phyloP scores from a whole-genome alignment of 2,113 vertebrate genomes.

The Antigone vipio region DNA sequence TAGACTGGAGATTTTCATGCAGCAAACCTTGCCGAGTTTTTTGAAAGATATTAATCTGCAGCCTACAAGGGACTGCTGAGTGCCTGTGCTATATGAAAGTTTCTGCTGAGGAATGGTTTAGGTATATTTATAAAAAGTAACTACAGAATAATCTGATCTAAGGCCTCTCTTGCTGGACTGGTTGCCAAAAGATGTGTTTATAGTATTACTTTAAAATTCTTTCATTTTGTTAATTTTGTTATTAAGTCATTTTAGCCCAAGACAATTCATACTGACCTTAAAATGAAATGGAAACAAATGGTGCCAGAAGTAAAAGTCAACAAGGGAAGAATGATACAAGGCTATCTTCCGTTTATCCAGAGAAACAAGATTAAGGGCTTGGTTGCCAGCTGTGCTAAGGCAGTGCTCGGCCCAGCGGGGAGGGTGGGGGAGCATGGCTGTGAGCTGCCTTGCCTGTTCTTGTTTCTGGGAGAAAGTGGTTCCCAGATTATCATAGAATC shows the following conservation, averaged over 20 bases:
- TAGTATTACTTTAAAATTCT: constrained; percentile 1
- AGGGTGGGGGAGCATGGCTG: background rate
- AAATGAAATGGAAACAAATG: constrained; percentile 48
- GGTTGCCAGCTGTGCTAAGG: background rate
- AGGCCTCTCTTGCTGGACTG: background rate
- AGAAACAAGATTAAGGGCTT: constrained; percentile 12
- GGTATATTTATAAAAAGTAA: background rate
- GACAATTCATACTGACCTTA: constrained; percentile 47
- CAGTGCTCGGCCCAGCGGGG: background rate
- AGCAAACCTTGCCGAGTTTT: background rate
- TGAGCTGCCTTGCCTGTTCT: background rate
- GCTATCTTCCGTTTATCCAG: background rate
- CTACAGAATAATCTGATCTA: constrained; percentile 17
- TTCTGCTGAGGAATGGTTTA: background rate
- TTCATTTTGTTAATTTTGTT: constrained; percentile 29
- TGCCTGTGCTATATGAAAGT: background rate
- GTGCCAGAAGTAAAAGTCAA: constrained; percentile 42
- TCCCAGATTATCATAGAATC: background rate
- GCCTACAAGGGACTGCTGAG: background rate
- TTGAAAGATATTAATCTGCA: background rate
- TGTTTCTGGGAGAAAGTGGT: background rate
- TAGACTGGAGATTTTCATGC: background rate
- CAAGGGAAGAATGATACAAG: background rate
- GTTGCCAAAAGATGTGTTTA: constrained; percentile 13
- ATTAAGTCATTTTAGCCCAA: constrained; percentile 33